Percentiles rank a stretch among this genome's conserved stretches.
phyloP scores from a whole-genome alignment of 2,113 vertebrate genomes.

The Megaptera novaeangliae region DNA sequence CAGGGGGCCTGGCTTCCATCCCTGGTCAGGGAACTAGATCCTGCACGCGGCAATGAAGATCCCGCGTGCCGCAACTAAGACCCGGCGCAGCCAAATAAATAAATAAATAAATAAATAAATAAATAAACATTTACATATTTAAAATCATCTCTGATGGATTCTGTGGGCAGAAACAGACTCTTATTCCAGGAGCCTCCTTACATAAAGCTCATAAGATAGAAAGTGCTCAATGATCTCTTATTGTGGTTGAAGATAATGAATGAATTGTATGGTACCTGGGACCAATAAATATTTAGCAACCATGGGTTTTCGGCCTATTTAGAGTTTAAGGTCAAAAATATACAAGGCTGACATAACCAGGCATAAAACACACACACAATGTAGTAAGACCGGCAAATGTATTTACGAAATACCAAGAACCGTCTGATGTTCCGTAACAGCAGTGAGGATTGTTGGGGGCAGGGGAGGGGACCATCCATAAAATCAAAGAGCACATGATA shows the following conservation, averaged over 20 bases:
- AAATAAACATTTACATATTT: background rate
- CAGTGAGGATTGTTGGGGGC: background rate
- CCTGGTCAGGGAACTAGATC: no score
- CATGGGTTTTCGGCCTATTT: background rate
- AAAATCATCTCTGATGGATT: background rate
- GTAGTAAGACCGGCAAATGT: background rate
- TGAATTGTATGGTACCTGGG: background rate
- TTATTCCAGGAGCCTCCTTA: background rate
- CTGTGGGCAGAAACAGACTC: background rate
- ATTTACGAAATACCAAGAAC: background rate
- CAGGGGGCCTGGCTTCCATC: no score
- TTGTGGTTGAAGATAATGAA: background rate
- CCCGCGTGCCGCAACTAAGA: no score
- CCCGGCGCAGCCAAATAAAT: no score
- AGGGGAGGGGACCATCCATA: background rate
- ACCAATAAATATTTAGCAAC: background rate
- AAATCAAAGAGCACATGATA: background rate
- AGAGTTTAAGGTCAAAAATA: background rate
- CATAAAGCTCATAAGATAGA: background rate
- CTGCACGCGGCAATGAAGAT: no score
- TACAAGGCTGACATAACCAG: background rate
- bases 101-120: no score
- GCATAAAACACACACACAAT: background rate
- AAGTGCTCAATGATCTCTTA: background rate
- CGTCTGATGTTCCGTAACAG: background rate